Evolutionary conservation across 2,888 invertebrate species (phyloP), one percentile per base, ranked within the genome.

Genomic region (Limnephilus marmoratus): DNA sequence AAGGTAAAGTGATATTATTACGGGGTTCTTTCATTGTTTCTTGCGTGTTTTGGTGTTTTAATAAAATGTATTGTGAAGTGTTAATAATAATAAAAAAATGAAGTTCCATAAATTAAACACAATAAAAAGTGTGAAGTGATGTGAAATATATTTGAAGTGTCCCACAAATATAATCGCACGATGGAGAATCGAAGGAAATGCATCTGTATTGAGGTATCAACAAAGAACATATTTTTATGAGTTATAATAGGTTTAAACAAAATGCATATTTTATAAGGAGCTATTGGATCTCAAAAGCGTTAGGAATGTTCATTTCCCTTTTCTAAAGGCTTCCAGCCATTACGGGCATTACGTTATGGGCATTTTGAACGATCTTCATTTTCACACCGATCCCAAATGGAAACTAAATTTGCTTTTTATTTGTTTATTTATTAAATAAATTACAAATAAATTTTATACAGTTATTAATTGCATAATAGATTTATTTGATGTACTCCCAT

Each of bases 121-220:
- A n/a, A 24, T 7, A 9, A 68, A 24, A 1, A 24, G 2, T 24
- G 68, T 24, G 5, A 68, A 68, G n/a, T 68, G 68, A 68, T 68
- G 68, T 68, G 68, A 9, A 68, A n/a, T 68, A 41, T 85, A 41
- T 45, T 85, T n/a, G 11, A 24, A 82, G 34, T 83, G 13, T 34
- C 15, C 29, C 4, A 41, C 24, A 49, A 86, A 41, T n/a, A n/a
- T 34, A 34, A n/a, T 49, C 37, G 24, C 7, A 90, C 24, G 29
- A 90, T 90, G 90, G 68, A 90, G 29, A 90, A 18, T 7, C 9
- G 31, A 2, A 34, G 90, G 15, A 53, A 29, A 37, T 91, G 90
- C n/a, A 80, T 85, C 45, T 91, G 90, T n/a, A 83, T 91, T 18
- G 90, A 91, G 49, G 90, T 91, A 53, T 41, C n/a, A n/a, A n/a